Conservation (phyloP, 1,140 invertebrate genomes). For the Charaxes varanes region DNA sequence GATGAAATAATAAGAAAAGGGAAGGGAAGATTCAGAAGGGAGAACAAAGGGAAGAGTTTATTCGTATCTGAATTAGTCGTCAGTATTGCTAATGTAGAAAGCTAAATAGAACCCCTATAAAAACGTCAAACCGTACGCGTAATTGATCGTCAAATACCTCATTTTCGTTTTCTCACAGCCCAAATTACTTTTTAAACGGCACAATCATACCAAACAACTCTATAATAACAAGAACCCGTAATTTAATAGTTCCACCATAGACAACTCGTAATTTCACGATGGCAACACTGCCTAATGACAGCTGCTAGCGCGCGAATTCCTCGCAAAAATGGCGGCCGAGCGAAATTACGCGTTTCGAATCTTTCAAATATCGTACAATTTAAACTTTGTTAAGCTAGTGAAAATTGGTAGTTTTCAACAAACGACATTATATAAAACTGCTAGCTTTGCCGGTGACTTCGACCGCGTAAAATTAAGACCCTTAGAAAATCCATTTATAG, state of each 20-base stretch:
- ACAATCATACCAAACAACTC: slow-evolving; percentile 25
- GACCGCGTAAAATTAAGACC: too few relatives aligned
- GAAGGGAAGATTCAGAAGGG: too few relatives aligned
- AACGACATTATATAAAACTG: too few relatives aligned
- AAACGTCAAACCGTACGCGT: too few relatives aligned
- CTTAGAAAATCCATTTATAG: too few relatives aligned
- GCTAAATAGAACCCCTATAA: too few relatives aligned
- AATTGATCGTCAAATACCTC: background rate
- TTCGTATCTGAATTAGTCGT: too few relatives aligned
- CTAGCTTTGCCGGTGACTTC: too few relatives aligned
- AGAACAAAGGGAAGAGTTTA: too few relatives aligned
- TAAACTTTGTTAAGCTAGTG: background rate
- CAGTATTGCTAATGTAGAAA: too few relatives aligned
- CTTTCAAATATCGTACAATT: slow-evolving; percentile 22
- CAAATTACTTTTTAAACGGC: slow-evolving; percentile 38
- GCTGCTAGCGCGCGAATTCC: slow-evolving; percentile 44
- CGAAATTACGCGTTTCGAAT: slow-evolving; percentile 50
- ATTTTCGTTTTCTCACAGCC: slow-evolving; percentile 26
- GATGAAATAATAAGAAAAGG: too few relatives aligned
- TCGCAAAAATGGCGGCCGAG: slow-evolving; percentile 37
- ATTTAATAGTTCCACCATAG: slow-evolving; percentile 53
- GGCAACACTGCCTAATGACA: slow-evolving; percentile 55
- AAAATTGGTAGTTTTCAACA: too few relatives aligned
- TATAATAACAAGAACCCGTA: slow-evolving; percentile 35
- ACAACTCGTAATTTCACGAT: slow-evolving; percentile 54